These are phyloP conservation scores for Equus przewalskii DNA, from an alignment of 2,113 vertebrate species.

Conservation along the genomic window DNA sequence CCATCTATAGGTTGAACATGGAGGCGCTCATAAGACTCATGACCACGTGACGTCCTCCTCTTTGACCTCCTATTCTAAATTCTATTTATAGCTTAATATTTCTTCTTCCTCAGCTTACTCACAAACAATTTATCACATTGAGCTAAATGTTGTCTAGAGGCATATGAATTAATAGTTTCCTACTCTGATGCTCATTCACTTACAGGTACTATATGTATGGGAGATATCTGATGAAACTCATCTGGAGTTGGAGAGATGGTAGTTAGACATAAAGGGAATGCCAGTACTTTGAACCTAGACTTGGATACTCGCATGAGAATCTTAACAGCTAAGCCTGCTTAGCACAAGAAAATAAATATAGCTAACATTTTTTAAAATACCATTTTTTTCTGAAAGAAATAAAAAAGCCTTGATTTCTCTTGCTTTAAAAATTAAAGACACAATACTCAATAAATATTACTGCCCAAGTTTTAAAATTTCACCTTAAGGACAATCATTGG, in stretches of 20 bases:
- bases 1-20: not conserved
- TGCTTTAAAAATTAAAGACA: constrained; percentile 17
- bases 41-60: too few relatives aligned
- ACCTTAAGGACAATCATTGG: not conserved
- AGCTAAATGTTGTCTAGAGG: not conserved
- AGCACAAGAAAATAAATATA: not conserved
- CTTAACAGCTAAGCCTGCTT: not conserved
- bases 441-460: not conserved
- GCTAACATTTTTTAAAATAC: not conserved
- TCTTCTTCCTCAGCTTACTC: not conserved
- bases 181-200: not conserved
- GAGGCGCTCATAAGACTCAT: not conserved
- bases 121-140: not conserved
- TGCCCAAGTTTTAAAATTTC: not conserved
- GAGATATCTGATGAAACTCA: not conserved
- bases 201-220: not conserved
- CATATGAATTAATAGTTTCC: not conserved
- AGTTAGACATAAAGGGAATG: not conserved
- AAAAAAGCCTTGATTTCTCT: not conserved
- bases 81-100: not conserved
- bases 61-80: not conserved
- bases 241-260: not conserved
- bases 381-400: not conserved
- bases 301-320: not conserved
- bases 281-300: not conserved